phyloP scores from a whole-genome alignment of 2,113 vertebrate genomes.

The Malurus cyaneus region DNA sequence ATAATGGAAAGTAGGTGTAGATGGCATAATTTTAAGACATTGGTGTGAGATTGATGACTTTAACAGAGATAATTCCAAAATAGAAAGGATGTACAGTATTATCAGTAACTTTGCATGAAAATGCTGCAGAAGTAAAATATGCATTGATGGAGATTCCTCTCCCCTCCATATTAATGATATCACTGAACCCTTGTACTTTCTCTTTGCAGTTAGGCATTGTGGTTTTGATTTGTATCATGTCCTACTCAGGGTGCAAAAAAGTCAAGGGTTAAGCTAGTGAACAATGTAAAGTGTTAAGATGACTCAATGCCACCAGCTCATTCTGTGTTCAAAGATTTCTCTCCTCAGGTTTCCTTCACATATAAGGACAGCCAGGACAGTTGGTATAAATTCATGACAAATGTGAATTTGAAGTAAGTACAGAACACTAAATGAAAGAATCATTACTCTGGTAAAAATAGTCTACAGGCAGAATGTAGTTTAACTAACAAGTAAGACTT shows the following conservation, averaged over 20 bases:
- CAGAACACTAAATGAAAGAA: neutral
- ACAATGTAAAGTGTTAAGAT: neutral
- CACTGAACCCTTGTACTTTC: neutral
- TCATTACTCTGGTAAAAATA: neutral
- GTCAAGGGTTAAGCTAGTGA: neutral
- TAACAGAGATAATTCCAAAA: neutral
- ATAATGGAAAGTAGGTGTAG: neutral
- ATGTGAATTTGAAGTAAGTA: neutral
- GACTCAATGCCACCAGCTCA: neutral
- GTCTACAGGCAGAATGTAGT: accelerated
- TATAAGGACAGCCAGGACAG: neutral
- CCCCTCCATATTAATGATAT: neutral
- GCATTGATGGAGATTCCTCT: neutral
- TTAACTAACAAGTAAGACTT: neutral
- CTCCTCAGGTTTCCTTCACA: neutral
- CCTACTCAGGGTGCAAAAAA: neutral
- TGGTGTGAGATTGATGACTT: neutral
- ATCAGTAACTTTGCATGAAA: neutral
- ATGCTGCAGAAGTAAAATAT: neutral
- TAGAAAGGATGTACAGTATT: neutral
- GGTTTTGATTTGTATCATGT: neutral
- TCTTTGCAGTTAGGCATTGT: neutral
- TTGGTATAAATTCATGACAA: neutral
- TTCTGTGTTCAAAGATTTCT: neutral
- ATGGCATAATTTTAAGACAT: neutral